Conservation (phyloP, 2,113 vertebrate genomes). For the Dipodomys spectabilis region DNA sequence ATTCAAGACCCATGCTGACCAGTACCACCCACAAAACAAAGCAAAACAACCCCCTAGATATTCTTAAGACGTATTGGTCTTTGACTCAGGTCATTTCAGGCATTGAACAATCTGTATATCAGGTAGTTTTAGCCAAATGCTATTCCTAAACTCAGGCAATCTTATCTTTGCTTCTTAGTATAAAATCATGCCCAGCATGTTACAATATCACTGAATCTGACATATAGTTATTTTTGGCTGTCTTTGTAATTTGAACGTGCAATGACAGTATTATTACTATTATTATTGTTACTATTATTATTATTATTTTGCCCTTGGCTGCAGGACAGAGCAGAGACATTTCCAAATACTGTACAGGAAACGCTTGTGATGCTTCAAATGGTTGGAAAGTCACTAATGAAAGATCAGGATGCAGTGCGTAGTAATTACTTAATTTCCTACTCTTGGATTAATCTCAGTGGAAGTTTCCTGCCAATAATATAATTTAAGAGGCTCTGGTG, state of each 20-base stretch:
- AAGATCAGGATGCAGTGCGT: constrained; percentile 31
- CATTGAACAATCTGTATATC: background rate
- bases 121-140: background rate
- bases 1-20: too few relatives aligned
- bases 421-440: constrained; percentile 51
- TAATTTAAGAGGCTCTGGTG: constrained; percentile 32
- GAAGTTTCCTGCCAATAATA: constrained; percentile 21
- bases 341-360: background rate
- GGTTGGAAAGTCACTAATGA: constrained; percentile 35
- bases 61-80: background rate
- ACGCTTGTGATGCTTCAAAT: background rate
- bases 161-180: background rate
- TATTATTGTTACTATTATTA: background rate
- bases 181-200: background rate
- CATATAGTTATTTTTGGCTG: background rate
- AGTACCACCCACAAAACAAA: too few relatives aligned
- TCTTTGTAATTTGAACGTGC: background rate
- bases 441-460: background rate
- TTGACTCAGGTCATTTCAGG: background rate
- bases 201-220: background rate
- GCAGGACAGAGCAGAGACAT: background rate
- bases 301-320: background rate
- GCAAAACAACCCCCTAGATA: background rate
- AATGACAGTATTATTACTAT: constrained; percentile 12
- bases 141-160: background rate